Conservation (phyloP, 2,888 invertebrate species). For the Podotricha telesiphe region DNA sequence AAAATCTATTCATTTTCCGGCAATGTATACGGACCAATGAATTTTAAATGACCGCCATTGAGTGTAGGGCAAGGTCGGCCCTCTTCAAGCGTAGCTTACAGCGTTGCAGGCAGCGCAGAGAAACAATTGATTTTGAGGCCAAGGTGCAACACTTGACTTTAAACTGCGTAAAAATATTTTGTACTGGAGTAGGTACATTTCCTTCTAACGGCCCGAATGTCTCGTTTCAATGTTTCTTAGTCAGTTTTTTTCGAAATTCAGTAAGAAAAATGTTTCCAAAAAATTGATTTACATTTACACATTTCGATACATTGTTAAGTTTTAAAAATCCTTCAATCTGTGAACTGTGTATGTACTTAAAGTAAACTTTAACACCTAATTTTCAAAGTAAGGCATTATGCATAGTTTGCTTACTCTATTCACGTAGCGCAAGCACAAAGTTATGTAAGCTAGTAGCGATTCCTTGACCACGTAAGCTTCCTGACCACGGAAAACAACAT, state of each 20-base stretch:
- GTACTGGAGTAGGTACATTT: slow-evolving; percentile 3
- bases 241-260: background rate
- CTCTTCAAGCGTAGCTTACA: slow-evolving; percentile 37
- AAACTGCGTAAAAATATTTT: slow-evolving; percentile 4
- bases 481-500: slow-evolving; percentile 66
- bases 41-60: slow-evolving; percentile 35
- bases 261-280: background rate
- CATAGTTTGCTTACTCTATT: slow-evolving; percentile 11
- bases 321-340: background rate
- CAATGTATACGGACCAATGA: slow-evolving; percentile 27
- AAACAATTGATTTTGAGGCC: slow-evolving; percentile 41
- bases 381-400: background rate
- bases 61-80: slow-evolving; percentile 42
- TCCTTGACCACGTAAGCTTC: slow-evolving; percentile 58
- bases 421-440: slow-evolving; percentile 39
- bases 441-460: slow-evolving; percentile 45
- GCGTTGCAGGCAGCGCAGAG: slow-evolving; percentile 35
- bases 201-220: background rate
- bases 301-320: background rate
- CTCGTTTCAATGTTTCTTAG: background rate
- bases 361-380: background rate
- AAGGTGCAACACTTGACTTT: slow-evolving; percentile 32
- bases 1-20: slow-evolving; percentile 34
- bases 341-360: background rate
- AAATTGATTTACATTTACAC: too few relatives aligned